These are phyloP conservation scores for Thelohanellus kitauei DNA, from an alignment of 30 jellyfish, hydroid and myxozoan species.

Conservation along the genomic window DNA sequence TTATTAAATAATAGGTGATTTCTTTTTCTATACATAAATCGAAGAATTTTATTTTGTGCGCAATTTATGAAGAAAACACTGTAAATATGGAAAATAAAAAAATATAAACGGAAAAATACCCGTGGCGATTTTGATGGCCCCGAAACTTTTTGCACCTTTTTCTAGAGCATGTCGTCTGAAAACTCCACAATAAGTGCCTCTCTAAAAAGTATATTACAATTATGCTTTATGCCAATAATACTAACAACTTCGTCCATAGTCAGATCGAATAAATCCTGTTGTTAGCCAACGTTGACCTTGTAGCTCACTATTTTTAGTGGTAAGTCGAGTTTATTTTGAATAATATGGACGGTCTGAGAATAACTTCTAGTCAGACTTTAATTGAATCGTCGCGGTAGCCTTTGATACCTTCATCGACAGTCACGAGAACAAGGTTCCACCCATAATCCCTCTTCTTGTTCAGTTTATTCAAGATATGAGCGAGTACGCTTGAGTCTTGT, in stretches of 20 bases:
- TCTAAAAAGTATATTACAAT: slow-evolving; percentile 13
- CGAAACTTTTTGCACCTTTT: slow-evolving; percentile 78
- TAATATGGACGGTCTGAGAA: slow-evolving; percentile 58
- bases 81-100: no score
- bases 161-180: slow-evolving; percentile 90
- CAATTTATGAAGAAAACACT: no score
- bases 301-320: slow-evolving; percentile 58
- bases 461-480: slow-evolving; percentile 44
- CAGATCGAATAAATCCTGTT: slow-evolving; percentile 84
- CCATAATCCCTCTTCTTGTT: slow-evolving; percentile 68
- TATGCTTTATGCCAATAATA: slow-evolving; percentile 54
- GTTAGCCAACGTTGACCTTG: no score
- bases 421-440: slow-evolving; percentile 16
- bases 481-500: slow-evolving; percentile 80
- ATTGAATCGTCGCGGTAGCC: slow-evolving; percentile 94
- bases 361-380: slow-evolving; percentile 20
- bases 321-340: slow-evolving; percentile 41
- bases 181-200: slow-evolving; percentile 97
- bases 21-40: no score
- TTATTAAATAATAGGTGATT: no score
- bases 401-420: slow-evolving; percentile 92
- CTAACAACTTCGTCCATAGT: slow-evolving; percentile 85
- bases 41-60: no score
- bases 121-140: slow-evolving; percentile 81
- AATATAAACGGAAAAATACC: slow-evolving; percentile 8